Conservation (phyloP, 2,888 invertebrate genomes). For the Ischnus inquisitorius region DNA sequence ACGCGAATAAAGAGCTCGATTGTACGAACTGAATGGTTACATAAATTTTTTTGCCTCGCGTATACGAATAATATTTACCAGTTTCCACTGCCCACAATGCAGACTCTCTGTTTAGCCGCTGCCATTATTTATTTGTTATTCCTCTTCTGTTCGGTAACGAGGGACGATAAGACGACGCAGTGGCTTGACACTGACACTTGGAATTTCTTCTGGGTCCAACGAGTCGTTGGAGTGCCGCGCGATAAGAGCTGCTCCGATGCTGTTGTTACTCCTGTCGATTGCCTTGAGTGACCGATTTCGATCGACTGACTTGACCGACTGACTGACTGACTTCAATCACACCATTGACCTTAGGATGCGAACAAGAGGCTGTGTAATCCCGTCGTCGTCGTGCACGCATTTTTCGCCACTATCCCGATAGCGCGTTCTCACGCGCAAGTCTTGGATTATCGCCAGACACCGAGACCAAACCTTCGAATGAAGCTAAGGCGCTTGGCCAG, state of each 20-base stretch:
- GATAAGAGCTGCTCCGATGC: conserved; percentile 1
- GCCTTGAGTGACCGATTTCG: conserved; percentile 66
- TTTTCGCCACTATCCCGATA: conserved; percentile 64
- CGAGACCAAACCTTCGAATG: conserved; percentile 59
- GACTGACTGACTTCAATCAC: conserved; percentile 75
- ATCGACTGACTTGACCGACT: conserved; percentile 77
- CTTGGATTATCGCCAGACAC: conserved; percentile 80
- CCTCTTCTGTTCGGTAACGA: conserved; percentile 1
- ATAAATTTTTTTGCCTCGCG: conserved; percentile 13
- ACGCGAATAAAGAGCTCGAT: neutral
- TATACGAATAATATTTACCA: conserved; percentile 83
- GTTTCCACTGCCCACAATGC: conserved; percentile 87
- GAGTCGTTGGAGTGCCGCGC: neutral
- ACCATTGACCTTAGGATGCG: conserved; percentile 81
- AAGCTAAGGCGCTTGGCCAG: conserved; percentile 67
- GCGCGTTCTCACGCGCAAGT: conserved; percentile 76
- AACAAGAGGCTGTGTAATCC: conserved; percentile 23
- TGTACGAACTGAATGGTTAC: neutral
- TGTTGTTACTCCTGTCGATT: conserved; percentile 30
- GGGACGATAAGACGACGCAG: neutral
- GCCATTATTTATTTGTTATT: conserved; percentile 68
- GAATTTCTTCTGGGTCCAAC: neutral
- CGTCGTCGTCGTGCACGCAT: conserved; percentile 48
- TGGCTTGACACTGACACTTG: conserved; percentile 52
- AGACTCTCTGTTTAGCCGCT: conserved; percentile 85